Percentiles rank a stretch among this genome's conserved stretches.
These are phyloP conservation scores for Lagorchestes hirsutus DNA, from an alignment of 2,797 vertebrate species.

Conservation along the genomic window DNA sequence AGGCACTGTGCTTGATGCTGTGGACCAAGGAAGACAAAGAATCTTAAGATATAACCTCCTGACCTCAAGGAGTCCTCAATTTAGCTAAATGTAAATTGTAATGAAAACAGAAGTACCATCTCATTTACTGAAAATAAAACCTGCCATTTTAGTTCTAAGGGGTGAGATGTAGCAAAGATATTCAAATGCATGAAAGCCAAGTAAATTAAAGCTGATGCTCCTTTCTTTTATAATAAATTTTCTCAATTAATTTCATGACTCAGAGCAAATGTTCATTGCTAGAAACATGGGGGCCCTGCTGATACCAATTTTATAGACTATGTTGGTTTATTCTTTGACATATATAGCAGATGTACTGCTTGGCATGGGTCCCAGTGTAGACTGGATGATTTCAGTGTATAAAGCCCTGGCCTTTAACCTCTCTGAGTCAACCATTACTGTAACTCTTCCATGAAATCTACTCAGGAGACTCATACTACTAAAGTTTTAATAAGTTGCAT, in stretches of 20 bases:
- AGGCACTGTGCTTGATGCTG: neutral
- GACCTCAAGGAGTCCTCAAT: neutral
- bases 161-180: slow-evolving; percentile 59
- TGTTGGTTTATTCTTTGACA: slow-evolving; percentile 78
- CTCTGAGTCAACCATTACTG: slow-evolving; percentile 62
- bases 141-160: slow-evolving; percentile 63
- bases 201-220: slow-evolving; percentile 81
- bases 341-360: slow-evolving; percentile 73
- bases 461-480: slow-evolving; percentile 75
- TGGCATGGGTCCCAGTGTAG: slow-evolving; percentile 75
- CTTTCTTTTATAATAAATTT: slow-evolving; percentile 82
- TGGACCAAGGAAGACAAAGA: neutral
- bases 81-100: slow-evolving; percentile 48
- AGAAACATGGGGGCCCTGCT: slow-evolving; percentile 82
- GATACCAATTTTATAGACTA: slow-evolving; percentile 81
- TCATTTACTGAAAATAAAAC: slow-evolving; percentile 71
- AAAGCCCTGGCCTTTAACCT: slow-evolving; percentile 75
- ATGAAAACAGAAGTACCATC: slow-evolving; percentile 42
- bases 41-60: neutral
- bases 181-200: slow-evolving; percentile 78
- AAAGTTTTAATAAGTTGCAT: neutral
- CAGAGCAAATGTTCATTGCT: slow-evolving; percentile 83
- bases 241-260: slow-evolving; percentile 85
- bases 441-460: slow-evolving; percentile 73
- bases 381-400: slow-evolving; percentile 70